Percentiles rank a stretch among this genome's conserved stretches.
Evolutionary conservation across 1,140 invertebrate genomes (phyloP).

Genomic region (Megathymus violae): DNA sequence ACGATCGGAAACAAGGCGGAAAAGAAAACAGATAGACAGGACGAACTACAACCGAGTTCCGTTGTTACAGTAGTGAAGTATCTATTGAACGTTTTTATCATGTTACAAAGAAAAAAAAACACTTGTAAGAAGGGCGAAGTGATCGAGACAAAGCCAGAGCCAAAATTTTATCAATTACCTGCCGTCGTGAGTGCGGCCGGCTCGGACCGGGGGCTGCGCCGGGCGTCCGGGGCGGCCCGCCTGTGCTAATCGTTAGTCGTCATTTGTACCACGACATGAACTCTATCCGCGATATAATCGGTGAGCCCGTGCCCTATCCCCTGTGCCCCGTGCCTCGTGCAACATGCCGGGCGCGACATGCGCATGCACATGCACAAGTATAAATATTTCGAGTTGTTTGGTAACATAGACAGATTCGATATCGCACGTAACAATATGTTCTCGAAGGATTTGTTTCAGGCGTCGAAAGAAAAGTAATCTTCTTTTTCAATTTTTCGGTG

Average conservation of each 20-base stretch:
- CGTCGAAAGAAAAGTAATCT: no score
- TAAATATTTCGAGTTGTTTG: neutral
- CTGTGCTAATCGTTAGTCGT: slow-evolving; percentile 50
- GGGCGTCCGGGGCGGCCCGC: no score
- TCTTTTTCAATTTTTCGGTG: no score
- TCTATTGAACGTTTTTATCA: no score
- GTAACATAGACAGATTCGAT: no score
- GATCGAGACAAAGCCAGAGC: neutral
- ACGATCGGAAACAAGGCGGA: no score
- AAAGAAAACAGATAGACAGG: no score
- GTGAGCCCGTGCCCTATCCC: no score
- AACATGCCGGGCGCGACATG: slow-evolving; percentile 24
- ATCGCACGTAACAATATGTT: neutral
- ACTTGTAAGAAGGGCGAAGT: neutral
- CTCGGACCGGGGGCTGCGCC: neutral
- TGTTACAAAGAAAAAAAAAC: no score
- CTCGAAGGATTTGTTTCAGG: neutral
- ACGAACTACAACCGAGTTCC: no score
- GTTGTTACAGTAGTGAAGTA: no score
- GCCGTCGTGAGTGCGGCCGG: neutral
- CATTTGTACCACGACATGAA: slow-evolving; percentile 62
- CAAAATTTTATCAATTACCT: slow-evolving; percentile 11
- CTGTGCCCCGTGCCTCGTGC: slow-evolving; percentile 31
- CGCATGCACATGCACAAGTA: slow-evolving; percentile 5
- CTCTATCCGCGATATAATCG: slow-evolving; percentile 39